Conservation (phyloP, 2,797 vertebrate genomes). For the Poecile montanus region DNA sequence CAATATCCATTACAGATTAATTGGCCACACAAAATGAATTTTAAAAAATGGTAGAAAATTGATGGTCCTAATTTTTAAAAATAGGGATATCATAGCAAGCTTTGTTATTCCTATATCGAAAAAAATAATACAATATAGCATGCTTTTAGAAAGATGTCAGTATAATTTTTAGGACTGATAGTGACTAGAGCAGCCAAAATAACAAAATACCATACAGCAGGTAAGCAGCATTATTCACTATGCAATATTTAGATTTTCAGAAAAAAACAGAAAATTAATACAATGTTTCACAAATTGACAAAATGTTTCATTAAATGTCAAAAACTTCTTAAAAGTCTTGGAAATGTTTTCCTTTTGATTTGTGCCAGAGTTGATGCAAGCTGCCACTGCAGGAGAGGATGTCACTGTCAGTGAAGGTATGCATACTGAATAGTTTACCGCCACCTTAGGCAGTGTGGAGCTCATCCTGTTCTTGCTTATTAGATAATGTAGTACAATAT, state of each 20-base stretch:
- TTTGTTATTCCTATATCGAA: neutral
- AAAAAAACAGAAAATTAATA: neutral
- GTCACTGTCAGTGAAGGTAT: neutral
- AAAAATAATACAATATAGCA: neutral
- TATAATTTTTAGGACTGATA: neutral
- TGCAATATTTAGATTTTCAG: neutral
- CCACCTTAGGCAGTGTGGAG: neutral
- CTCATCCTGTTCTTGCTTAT: neutral
- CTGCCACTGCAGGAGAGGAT: neutral
- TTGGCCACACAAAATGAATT: neutral
- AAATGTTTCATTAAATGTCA: neutral
- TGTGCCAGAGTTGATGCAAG: neutral
- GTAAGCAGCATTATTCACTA: neutral
- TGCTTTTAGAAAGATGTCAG: neutral
- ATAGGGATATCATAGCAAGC: fast-evolving
- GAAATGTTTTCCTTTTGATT: neutral
- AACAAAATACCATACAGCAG: neutral
- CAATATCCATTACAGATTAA: neutral
- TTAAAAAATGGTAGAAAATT: neutral
- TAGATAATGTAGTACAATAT: neutral
- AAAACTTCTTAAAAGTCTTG: neutral
- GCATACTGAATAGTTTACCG: neutral
- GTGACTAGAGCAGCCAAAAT: neutral
- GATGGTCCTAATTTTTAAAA: neutral
- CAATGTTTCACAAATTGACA: fast-evolving